phyloP scores from a whole-genome alignment of 30 jellyfish, hydroid and myxozoan genomes.

The Pseudorhiza aurosa region DNA sequence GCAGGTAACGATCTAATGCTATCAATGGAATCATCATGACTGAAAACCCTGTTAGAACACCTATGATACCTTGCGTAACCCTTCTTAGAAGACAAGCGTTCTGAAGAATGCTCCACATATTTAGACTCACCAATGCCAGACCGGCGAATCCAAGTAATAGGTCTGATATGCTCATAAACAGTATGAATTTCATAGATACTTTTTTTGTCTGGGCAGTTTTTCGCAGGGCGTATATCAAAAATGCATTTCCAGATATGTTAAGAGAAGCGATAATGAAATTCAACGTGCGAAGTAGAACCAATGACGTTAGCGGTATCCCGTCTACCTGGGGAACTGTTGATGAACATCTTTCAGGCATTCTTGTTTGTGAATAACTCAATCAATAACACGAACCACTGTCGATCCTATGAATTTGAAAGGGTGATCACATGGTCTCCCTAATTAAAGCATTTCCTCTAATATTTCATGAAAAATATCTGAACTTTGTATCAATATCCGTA shows the following conservation, averaged over 20 bases:
- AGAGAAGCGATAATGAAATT: neutral
- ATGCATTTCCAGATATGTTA: constrained; percentile 12
- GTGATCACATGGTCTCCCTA: neutral
- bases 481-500: too few species aligned
- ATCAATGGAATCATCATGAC: neutral
- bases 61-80: neutral
- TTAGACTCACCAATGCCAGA: neutral
- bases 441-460: neutral
- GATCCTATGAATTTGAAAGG: too few species aligned
- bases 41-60: neutral
- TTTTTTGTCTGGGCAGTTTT: constrained; percentile 15
- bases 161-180: constrained; percentile 13
- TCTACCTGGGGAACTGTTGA: neutral
- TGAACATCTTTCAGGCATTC: neutral
- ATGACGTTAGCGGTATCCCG: neutral
- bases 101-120: neutral
- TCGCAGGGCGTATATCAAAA: constrained; percentile 14
- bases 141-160: constrained; percentile 2
- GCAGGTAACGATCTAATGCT: constrained; percentile 39
- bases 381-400: too few species aligned
- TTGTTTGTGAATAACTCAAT: neutral
- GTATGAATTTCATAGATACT: constrained; percentile 6
- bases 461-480: too few species aligned
- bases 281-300: neutral
- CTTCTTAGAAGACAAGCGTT: neutral